Evolutionary conservation across 2,888 invertebrate genomes (phyloP), one percentile per base, ranked within the genome.

Genomic region (Platycheirus rosarum): DNA sequence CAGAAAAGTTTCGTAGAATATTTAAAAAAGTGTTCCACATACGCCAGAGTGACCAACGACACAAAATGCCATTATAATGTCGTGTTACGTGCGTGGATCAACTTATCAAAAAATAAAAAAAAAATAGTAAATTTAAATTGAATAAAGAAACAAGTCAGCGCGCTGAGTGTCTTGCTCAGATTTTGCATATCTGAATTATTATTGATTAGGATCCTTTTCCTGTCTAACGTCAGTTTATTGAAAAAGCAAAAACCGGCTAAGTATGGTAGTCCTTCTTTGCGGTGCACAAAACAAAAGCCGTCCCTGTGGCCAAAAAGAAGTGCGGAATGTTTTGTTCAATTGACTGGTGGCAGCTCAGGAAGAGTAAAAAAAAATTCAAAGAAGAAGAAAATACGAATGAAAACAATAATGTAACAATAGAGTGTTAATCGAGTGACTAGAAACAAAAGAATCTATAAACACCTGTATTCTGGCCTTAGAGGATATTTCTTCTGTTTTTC

Each of bases 381-480:
- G 9, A 42, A 14, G 26, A 11, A 37, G 35, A 53, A 46, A 62
- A 37, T 26, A 23, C 44, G 16, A 23, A 29, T 23, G 20, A 46
- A 76, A 80, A 71, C n/a, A n/a, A n/a, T n/a, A 66, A 77, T 82
- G 82, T 48, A 71, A 77, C 76, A 82, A 77, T 82, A 53, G 76
- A 80, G 82, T 82, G 82, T 73, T 82, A 82, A 77, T 77, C 77
- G 62, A 82, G 82, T 82, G 76, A 73, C 77, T 57, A 62, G 69
- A 55, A 70, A 69, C 53, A 60, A 71, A 69, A 68, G 71, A 71
- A 77, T 73, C 44, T 68, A 44, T 63, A 71, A 82, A 82, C 82
- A 82, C 76, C 82, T 82, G 82, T 71, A 55, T 73, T 66, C 53
- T 66, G 70, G 71, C 68, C 68, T 71, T 49, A 66, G 44, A 49